Base-by-base conservation (phyloP, 2,113 vertebrate genomes). In the Pseudopipra pipra region DNA sequence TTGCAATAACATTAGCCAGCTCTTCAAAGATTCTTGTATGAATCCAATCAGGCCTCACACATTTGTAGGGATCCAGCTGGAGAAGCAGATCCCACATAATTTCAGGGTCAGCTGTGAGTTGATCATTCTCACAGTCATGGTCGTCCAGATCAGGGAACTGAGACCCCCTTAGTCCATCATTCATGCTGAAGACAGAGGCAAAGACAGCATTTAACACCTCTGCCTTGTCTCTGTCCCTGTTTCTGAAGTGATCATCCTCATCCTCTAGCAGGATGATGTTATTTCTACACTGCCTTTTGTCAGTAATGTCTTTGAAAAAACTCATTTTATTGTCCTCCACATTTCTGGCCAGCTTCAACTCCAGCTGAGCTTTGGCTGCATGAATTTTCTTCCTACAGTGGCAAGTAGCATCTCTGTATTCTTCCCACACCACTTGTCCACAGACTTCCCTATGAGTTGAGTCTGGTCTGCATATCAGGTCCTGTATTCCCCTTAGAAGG, bases 311-410 rank as follows among this genome's bases (percentile, higher is more conserved):
- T 59, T 81, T 46, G 47, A 47, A 47, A 46, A 67, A 35, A 39
- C 5, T 52, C 10, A 30, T 67, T 44, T 11, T 52, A 7, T 44
- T 37, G 15, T 11, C 14, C 8, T 8, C 4, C 10, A 24, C 4
- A 39, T 11, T 59, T n/a, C 23, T 59, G 37, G 15, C 3, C 19
- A 59, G 51, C 37, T 74, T 81, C 22, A 52, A 67, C 1, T 20
- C 10, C 23, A 46, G 0, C 0, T 28, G 37, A 81, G 12, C 22
- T 59, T 44, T 44, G 23, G 9, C 43, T 47, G 46, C 33, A 28
- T 28, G 33, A 47, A 47, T 47, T 47, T 47, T 47, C 37, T 59
- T 15, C 12, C 27, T 44, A 11, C 3, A 37, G 31, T 19, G 22
- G 4, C 31, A 24, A 58, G 9, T 5, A 23, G 6, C 5, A 16